Percentiles rank a stretch among this genome's conserved stretches.
Conservation (phyloP, 2,113 vertebrate species). For the Plotosus lineatus region DNA sequence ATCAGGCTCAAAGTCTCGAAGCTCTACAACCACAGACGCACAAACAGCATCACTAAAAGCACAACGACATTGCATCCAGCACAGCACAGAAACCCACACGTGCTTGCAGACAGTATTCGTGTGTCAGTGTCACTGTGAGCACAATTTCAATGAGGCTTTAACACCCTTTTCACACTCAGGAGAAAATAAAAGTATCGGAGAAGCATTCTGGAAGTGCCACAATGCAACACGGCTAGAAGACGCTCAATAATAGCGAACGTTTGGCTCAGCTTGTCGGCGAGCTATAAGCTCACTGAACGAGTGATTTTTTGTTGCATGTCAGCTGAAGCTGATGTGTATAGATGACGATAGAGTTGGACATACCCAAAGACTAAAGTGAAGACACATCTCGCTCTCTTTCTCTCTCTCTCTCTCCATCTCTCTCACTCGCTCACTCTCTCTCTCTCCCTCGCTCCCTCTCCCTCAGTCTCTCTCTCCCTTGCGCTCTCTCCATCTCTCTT, state of each 20-base stretch:
- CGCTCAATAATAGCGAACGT: background rate
- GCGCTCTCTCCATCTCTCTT: too few relatives aligned
- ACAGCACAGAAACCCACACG: background rate
- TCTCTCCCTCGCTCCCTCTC: too few relatives aligned
- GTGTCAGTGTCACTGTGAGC: background rate
- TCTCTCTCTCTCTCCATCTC: too few relatives aligned
- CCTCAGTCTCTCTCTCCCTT: too few relatives aligned
- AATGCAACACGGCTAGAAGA: background rate
- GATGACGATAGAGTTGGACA: background rate
- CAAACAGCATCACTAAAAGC: constrained; percentile 2
- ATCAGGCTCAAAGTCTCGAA: constrained; percentile 91
- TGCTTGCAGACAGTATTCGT: background rate
- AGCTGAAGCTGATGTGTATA: background rate
- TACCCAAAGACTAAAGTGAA: background rate
- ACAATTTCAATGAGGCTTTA: background rate
- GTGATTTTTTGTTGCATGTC: too few relatives aligned
- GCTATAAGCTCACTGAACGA: too few relatives aligned
- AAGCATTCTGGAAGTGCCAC: background rate
- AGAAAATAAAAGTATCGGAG: background rate
- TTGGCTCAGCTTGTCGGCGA: background rate
- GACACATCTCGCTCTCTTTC: background rate
- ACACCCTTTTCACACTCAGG: background rate
- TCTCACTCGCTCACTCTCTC: too few relatives aligned
- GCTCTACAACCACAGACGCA: constrained; percentile 73
- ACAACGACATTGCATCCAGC: background rate